phyloP scores from a whole-genome alignment of 2,888 invertebrate genomes.

The Ryuthela nishihirai region DNA sequence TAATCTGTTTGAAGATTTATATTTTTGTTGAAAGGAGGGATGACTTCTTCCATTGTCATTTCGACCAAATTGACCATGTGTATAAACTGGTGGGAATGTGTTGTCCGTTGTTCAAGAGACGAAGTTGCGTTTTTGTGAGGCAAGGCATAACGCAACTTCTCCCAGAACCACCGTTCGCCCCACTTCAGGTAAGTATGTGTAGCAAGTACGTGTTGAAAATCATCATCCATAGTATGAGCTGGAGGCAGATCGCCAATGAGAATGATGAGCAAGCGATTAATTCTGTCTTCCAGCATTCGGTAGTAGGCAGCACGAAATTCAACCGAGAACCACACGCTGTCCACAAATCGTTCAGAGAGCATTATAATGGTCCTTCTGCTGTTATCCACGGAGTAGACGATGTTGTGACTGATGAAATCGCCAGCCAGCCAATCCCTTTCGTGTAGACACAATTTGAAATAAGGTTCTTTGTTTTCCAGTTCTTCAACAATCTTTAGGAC shows the following conservation, averaged over 20 bases:
- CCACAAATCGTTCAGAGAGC: slow-evolving; percentile 42
- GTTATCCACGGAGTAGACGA: slow-evolving; percentile 42
- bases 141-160: slow-evolving; percentile 43
- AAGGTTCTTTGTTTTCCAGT: slow-evolving; percentile 36
- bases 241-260: slow-evolving; percentile 41
- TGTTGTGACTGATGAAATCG: slow-evolving; percentile 42
- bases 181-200: slow-evolving; percentile 44
- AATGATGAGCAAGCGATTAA: slow-evolving; percentile 42
- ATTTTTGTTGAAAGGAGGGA: too few relatives aligned
- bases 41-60: too few relatives aligned
- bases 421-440: slow-evolving; percentile 45
- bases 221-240: slow-evolving; percentile 41
- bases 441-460: slow-evolving; percentile 43
- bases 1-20: too few relatives aligned
- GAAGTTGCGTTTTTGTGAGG: slow-evolving; percentile 40
- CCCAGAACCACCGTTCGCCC: slow-evolving; percentile 45
- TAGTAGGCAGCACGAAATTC: slow-evolving; percentile 43
- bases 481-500: slow-evolving; percentile 41
- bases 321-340: slow-evolving; percentile 43
- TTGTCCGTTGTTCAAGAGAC: too few relatives aligned
- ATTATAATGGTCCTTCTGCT: slow-evolving; percentile 43
- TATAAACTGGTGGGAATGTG: too few relatives aligned
- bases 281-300: slow-evolving; percentile 43
- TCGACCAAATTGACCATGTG: too few relatives aligned
- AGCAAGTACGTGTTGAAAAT: slow-evolving; percentile 40